Evolutionary conservation across 2,113 vertebrate species (phyloP).

Genomic region (Dolichallabes microphthalmus): DNA sequence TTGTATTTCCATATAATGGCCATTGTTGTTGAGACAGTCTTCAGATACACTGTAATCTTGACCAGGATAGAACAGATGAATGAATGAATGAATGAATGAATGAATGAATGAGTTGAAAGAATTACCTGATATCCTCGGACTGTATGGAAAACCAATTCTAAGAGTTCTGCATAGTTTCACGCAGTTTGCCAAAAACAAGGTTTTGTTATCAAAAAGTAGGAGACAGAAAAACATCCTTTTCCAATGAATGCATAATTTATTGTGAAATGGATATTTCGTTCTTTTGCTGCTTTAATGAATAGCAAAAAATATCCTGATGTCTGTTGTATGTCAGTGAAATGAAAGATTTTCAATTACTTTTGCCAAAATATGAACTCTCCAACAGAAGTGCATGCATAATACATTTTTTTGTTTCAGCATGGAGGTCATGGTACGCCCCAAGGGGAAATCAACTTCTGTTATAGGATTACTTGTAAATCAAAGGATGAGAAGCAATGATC

Average conservation of each 20-base stretch:
- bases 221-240: not conserved
- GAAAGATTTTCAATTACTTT: not conserved
- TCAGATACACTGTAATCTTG: not conserved
- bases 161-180: not conserved
- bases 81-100: not conserved
- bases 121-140: not conserved
- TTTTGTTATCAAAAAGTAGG: not conserved
- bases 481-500: slow-evolving; percentile 6
- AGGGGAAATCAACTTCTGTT: slow-evolving; percentile 23
- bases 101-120: not conserved
- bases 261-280: not conserved
- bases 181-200: not conserved
- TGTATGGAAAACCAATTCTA: not conserved
- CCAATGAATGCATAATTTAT: not conserved
- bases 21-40: not conserved
- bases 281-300: not conserved
- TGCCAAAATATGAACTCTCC: not conserved
- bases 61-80: not conserved
- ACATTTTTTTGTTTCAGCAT: slow-evolving; percentile 20
- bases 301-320: not conserved
- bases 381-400: slow-evolving; percentile 17
- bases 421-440: slow-evolving; percentile 30
- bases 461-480: not conserved
- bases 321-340: not conserved
- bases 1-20: not conserved